Percentiles rank a stretch among this genome's conserved stretches.
These are phyloP conservation scores for Brachionus manjavacas DNA, from an alignment of 1,140 invertebrate genomes.

Conservation along the genomic window DNA sequence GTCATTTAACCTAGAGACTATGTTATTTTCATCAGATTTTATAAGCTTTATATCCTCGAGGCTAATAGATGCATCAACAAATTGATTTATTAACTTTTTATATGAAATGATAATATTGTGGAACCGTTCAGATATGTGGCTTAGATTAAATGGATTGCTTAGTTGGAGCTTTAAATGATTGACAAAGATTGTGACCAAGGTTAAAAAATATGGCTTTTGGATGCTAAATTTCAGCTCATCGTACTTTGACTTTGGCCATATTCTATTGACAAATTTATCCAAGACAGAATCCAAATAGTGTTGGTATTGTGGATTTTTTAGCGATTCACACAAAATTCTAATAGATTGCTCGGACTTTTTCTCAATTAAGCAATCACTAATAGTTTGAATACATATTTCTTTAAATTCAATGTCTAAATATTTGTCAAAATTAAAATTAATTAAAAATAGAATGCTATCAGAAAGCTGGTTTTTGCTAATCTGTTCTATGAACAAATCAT, in stretches of 20 bases:
- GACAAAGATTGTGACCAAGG: neutral
- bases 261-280: neutral
- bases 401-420: neutral
- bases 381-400: neutral
- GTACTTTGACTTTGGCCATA: neutral
- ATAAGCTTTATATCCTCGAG: neutral
- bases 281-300: neutral
- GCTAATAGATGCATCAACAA: neutral
- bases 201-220: neutral
- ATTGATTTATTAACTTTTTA: neutral
- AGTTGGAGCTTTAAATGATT: neutral
- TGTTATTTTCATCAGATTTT: neutral
- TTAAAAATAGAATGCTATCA: neutral
- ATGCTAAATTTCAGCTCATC: neutral
- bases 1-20: neutral
- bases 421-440: neutral
- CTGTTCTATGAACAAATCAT: neutral
- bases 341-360: neutral
- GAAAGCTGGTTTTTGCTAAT: neutral
- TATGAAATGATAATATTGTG: neutral
- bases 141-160: neutral
- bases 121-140: neutral
- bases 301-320: neutral
- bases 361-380: neutral
- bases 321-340: neutral